Base-by-base conservation (phyloP, 92 coral and sea anemone species). In the Epizoanthus stellaris region DNA sequence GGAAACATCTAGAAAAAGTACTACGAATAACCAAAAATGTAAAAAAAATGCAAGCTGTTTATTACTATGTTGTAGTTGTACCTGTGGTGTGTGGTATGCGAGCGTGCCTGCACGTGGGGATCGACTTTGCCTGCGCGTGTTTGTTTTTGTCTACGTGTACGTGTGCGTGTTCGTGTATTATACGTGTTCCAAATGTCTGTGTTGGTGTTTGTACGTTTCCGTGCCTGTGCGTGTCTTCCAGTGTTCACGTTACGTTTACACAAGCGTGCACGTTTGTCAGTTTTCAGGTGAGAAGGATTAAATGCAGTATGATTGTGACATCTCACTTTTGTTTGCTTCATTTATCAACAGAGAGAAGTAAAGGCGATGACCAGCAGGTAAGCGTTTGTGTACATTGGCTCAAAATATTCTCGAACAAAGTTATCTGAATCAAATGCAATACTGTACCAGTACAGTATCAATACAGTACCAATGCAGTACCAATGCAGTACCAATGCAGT, bases 291-390 rank as follows among this genome's bases (percentile, higher is more conserved):
- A 56, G 66, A 0, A 13, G 52, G 34, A 9, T 3, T n/a, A 4
- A 20, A 8, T 15, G 11, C 1, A 16, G 39, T 11, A 6, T 1
- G 54, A 49, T 49, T 30, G 17, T 17, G 68, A 36, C 38, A 76
- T 23, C 34, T 12, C 6, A 40, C 10, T 21, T 49, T n/a, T 13
- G 21, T 3, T n/a, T 76, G 5, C 61, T 23, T 60, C 30, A 38
- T 56, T n/a, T 36, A 30, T 59, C 36, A 60, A 59, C 82, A 76
- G 82, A 76, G 54, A 60, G 82, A 76, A 76, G 11, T 76, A 58
- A 76, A 76, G 36, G 82, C 6, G 82, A 76, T 25, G 68, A 60
- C 6, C 53, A 58, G 3, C 82, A 76, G 82, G 82, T 76, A 40
- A 76, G 82, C 0, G 36, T 43, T 53, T 6, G 73, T 45, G 30